phyloP scores from a whole-genome alignment of 2,888 invertebrate species.

The Tipula unca region DNA sequence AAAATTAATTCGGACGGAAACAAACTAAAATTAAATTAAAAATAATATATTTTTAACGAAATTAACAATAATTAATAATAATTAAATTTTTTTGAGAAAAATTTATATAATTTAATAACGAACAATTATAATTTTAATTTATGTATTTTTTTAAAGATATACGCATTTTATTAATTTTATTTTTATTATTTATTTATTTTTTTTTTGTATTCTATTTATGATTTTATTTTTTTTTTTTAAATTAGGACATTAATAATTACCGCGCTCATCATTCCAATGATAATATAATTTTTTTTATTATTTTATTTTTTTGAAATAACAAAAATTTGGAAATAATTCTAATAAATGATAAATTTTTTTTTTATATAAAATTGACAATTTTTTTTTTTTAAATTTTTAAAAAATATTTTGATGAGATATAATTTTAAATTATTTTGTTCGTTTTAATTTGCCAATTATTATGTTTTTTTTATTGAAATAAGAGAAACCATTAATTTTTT shows the following conservation, averaged over 20 bases:
- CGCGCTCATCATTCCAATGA: conserved; percentile 20
- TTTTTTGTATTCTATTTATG: neutral
- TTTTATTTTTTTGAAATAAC: neutral
- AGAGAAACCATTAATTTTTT: neutral
- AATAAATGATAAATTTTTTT: neutral
- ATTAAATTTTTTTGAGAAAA: neutral
- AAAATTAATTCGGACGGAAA: neutral
- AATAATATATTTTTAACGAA: neutral
- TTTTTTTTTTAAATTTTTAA: neutral
- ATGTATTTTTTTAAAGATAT: neutral
- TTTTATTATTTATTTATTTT: conserved; percentile 1
- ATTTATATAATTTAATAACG: neutral
- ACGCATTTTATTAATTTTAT: neutral
- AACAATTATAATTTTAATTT: neutral
- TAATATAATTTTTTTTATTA: neutral
- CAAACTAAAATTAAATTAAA: neutral
- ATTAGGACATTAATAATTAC: conserved; percentile 21
- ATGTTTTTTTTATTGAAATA: neutral
- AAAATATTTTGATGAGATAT: neutral
- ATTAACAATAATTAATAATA: neutral
- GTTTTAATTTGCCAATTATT: neutral
- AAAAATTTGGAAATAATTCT: neutral
- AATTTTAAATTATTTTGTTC: neutral
- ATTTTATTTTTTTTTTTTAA: conserved; percentile 20
- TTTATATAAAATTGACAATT: neutral